phyloP scores from a whole-genome alignment of 2,888 invertebrate genomes.

The Leucophora obtusa region DNA sequence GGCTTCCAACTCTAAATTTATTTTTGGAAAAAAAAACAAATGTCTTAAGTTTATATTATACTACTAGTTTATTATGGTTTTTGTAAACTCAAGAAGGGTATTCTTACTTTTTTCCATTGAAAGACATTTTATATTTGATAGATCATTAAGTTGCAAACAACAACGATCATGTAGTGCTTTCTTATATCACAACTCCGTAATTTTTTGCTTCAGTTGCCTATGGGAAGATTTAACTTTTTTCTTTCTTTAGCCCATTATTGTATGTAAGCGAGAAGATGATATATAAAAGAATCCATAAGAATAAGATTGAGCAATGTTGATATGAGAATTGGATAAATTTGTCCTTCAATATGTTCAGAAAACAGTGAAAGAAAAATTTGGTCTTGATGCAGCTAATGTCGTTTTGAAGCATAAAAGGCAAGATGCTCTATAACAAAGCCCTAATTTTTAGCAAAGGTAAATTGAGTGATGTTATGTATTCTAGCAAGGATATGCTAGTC shows the following conservation, averaged over 20 bases:
- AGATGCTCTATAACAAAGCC: too few relatives aligned
- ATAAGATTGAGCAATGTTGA: conserved; percentile 40
- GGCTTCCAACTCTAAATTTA: conserved; percentile 38
- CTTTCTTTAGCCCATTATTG: not conserved
- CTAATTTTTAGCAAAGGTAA: too few relatives aligned
- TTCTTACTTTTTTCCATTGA: not conserved
- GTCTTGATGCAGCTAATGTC: too few relatives aligned
- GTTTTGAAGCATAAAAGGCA: too few relatives aligned
- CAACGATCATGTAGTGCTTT: conserved; percentile 2
- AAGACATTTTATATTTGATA: conserved; percentile 26
- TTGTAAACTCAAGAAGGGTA: not conserved
- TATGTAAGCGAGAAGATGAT: not conserved
- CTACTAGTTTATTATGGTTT: conserved; percentile 3
- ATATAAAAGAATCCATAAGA: conserved; percentile 8
- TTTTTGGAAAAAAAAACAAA: conserved; percentile 11
- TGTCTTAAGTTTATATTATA: conserved; percentile 29
- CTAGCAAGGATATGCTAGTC: too few relatives aligned
- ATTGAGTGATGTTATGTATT: too few relatives aligned
- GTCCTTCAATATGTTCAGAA: conserved; percentile 27
- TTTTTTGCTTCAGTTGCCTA: conserved; percentile 27
- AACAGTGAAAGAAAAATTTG: conserved; percentile 24
- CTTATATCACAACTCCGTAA: conserved; percentile 4
- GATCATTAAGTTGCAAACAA: conserved; percentile 16
- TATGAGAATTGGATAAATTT: conserved; percentile 50
- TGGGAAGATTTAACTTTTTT: conserved; percentile 17